These are phyloP conservation scores for Sebastes goodei DNA, from an alignment of 2,797 vertebrate species.

Conservation along the genomic window DNA sequence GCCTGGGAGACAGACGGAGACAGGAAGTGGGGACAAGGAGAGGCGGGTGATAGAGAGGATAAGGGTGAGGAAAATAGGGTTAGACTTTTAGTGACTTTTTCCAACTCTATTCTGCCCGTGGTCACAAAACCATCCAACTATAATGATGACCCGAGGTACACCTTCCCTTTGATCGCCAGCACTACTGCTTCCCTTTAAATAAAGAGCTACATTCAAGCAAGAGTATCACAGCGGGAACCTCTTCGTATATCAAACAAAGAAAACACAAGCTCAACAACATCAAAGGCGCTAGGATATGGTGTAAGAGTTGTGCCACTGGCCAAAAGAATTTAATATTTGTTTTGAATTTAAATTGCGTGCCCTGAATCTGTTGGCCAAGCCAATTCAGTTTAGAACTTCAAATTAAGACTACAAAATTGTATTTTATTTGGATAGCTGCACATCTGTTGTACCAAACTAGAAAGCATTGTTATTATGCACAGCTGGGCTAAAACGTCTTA, in stretches of 20 bases:
- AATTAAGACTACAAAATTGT: not conserved
- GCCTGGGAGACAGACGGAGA: conserved; percentile 82
- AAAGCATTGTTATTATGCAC: not conserved
- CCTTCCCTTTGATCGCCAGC: conserved; percentile 13
- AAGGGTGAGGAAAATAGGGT: not conserved
- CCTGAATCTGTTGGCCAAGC: not conserved
- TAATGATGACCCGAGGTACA: not conserved
- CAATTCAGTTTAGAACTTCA: not conserved
- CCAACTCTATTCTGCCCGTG: not conserved
- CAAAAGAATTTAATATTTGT: not conserved
- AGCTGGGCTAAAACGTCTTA: not conserved
- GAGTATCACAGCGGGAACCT: not conserved
- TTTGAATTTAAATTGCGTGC: not conserved
- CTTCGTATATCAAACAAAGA: conserved; percentile 16
- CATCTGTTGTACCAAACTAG: not conserved
- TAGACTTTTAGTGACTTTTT: not conserved
- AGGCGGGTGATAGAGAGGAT: not conserved
- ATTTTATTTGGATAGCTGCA: not conserved
- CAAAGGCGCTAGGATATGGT: conserved; percentile 2
- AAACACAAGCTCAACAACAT: conserved; percentile 7
- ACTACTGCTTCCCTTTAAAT: not conserved
- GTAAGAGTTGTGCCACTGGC: not conserved
- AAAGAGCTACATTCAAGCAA: conserved; percentile 4
- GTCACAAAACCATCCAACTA: not conserved
- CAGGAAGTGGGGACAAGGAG: not conserved